Base-by-base conservation (phyloP, 2,113 vertebrate genomes). In the Microtus oregoni region DNA sequence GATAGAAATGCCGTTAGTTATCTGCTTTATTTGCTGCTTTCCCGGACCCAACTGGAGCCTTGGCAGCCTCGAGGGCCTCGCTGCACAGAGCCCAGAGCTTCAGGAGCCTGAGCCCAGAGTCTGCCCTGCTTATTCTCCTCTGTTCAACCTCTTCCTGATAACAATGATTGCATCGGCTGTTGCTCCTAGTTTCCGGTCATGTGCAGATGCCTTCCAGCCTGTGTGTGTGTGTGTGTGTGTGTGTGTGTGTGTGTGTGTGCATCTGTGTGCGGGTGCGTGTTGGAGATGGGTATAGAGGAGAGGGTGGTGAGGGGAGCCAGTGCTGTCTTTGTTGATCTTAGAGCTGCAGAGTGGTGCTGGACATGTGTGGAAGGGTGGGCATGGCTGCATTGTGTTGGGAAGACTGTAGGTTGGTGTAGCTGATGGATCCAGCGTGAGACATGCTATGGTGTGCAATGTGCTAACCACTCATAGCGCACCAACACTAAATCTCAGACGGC, bases 1-100 rank as follows among this genome's bases (percentile, higher is more conserved):
- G 95, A 81, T 97, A 91, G 93, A 98, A 97, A 96, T 96, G 96
- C 88, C 92, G 97, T 96, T 47, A 97, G 78, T 20, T 28, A 91
- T 96, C 97, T 96, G 94, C 91, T 91, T 86, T 88, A 89, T 94
- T 88, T 78, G n/a, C 76, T 61, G 26, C 55, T 38, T 41, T 58
- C 67, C 78, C 0, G 14, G 26, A 38, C 38, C 96, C 90, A 78
- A 15, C 75, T 63, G 0, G 63, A 88, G 90, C 77, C 95, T 82
- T 86, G 38, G 41, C 50, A 28, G 38, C 93, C 90, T 97, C 96
- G 67, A 41, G 95, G 72, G 73, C 68, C 86, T 72, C 81, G 65
- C 85, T 86, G 9, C 50, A 61, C 24, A 88, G 81, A 52, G 87
- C n/a, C 55, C 55, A 85, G 76, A 41, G 72, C 61, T 38, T 63